Evolutionary conservation across 2,113 vertebrate species (phyloP).

Genomic region (Bambusicola thoracicus): DNA sequence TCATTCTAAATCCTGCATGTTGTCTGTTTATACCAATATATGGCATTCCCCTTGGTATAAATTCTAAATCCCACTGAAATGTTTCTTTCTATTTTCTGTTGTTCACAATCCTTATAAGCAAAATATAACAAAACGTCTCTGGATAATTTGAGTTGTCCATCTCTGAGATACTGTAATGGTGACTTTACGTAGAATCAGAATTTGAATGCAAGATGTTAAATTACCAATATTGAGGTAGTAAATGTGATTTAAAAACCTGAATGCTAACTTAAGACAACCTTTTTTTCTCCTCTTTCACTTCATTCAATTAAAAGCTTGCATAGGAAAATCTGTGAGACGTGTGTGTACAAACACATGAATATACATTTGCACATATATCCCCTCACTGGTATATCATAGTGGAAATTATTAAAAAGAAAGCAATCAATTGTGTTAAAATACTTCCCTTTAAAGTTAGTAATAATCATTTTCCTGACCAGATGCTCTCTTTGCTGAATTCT

Average conservation of each 20-base stretch:
- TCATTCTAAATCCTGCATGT: background rate
- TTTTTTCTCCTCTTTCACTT: background rate
- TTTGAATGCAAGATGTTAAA: background rate
- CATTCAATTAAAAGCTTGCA: background rate
- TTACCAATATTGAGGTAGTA: background rate
- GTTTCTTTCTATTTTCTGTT: background rate
- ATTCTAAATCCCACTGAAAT: background rate
- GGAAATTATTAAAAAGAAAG: background rate
- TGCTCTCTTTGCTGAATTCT: background rate
- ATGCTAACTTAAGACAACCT: background rate
- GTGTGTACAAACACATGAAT: background rate
- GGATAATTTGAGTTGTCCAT: background rate
- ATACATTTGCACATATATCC: no score
- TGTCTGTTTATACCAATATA: background rate
- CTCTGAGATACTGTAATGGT: background rate
- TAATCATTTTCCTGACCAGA: background rate
- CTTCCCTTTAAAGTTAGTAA: background rate
- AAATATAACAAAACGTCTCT: background rate
- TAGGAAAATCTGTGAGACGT: background rate
- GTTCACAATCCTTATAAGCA: background rate
- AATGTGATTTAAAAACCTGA: background rate
- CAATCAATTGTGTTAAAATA: background rate
- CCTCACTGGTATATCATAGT: background rate
- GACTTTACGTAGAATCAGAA: background rate
- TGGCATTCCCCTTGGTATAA: background rate